Conservation (phyloP, 2,888 invertebrate species). For the Leptopilina drosophilae region DNA sequence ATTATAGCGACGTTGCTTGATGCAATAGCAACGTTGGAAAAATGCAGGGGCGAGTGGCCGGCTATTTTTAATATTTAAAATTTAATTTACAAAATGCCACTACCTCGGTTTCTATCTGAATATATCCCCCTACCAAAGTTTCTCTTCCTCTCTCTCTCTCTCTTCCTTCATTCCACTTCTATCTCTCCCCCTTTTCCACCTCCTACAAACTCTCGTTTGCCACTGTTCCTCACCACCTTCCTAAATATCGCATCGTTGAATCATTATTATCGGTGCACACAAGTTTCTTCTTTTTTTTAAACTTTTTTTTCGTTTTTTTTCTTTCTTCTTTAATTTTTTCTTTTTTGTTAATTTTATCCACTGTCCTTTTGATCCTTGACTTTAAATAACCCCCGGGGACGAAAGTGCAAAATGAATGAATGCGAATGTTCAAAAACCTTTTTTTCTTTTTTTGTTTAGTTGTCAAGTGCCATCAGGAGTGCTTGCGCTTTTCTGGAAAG, state of each 20-base stretch:
- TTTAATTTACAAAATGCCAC: slow-evolving; percentile 77
- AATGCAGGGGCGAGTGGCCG: slow-evolving; percentile 59
- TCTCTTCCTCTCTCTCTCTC: neutral
- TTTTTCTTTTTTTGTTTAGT: too few species aligned
- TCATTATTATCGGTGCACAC: slow-evolving; percentile 25
- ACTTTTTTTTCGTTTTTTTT: neutral
- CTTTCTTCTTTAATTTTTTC: neutral
- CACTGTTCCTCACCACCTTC: too few species aligned
- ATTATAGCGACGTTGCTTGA: slow-evolving; percentile 25
- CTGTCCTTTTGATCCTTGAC: slow-evolving; percentile 14
- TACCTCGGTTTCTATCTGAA: slow-evolving; percentile 61
- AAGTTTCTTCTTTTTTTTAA: neutral
- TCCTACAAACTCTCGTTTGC: slow-evolving; percentile 16
- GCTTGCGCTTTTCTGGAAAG: too few species aligned
- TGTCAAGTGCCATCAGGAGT: too few species aligned
- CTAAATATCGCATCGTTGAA: slow-evolving; percentile 15
- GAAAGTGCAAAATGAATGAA: neutral
- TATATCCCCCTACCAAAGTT: slow-evolving; percentile 25
- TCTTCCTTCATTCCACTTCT: slow-evolving; percentile 19
- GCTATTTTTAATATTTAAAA: slow-evolving; percentile 77
- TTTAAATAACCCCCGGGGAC: neutral
- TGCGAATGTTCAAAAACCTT: neutral
- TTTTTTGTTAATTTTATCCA: neutral
- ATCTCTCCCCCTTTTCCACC: neutral
- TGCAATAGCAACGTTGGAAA: slow-evolving; percentile 27